phyloP scores from a whole-genome alignment of 2,888 invertebrate genomes.

The Dascillus cervinus region DNA sequence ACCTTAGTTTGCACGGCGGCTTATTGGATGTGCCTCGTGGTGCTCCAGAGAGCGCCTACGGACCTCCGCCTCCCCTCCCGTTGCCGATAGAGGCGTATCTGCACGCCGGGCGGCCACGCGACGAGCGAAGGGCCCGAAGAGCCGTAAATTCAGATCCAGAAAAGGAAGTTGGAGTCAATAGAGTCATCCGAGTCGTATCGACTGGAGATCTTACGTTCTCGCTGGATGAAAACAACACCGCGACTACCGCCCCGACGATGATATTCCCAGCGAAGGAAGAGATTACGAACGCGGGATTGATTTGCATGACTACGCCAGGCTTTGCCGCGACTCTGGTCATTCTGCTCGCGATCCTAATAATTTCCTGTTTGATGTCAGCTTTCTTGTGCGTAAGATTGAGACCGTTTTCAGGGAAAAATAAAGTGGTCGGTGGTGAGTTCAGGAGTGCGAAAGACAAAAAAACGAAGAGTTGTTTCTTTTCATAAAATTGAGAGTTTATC shows the following conservation, averaged over 20 bases:
- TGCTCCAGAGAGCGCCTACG: conserved; percentile 58
- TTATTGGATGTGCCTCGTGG: conserved; percentile 52
- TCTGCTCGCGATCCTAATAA: conserved; percentile 71
- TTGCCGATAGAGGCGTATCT: conserved; percentile 56
- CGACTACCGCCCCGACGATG: conserved; percentile 56
- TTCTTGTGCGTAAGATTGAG: conserved; percentile 75
- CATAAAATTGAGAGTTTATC: no score
- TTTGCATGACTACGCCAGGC: conserved; percentile 93
- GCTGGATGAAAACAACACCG: conserved; percentile 58
- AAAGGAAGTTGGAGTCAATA: conserved; percentile 80
- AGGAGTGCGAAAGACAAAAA: conserved; percentile 28
- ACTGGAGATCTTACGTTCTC: conserved; percentile 83
- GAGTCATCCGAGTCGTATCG: conserved; percentile 85
- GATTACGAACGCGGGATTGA: conserved; percentile 49
- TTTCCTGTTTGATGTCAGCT: conserved; percentile 80
- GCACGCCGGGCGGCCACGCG: conserved; percentile 62
- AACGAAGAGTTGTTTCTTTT: conserved; percentile 60
- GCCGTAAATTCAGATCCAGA: conserved; percentile 56
- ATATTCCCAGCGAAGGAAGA: conserved; percentile 62
- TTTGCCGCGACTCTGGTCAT: conserved; percentile 81
- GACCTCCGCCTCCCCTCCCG: conserved; percentile 57
- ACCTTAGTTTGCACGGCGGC: conserved; percentile 39
- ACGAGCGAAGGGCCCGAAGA: conserved; percentile 63
- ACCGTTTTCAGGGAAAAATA: conserved; percentile 48
- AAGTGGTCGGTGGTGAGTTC: conserved; percentile 6